These are phyloP conservation scores for Oscheius sp. DNA, from an alignment of 1,140 invertebrate genomes.

Conservation along the genomic window DNA sequence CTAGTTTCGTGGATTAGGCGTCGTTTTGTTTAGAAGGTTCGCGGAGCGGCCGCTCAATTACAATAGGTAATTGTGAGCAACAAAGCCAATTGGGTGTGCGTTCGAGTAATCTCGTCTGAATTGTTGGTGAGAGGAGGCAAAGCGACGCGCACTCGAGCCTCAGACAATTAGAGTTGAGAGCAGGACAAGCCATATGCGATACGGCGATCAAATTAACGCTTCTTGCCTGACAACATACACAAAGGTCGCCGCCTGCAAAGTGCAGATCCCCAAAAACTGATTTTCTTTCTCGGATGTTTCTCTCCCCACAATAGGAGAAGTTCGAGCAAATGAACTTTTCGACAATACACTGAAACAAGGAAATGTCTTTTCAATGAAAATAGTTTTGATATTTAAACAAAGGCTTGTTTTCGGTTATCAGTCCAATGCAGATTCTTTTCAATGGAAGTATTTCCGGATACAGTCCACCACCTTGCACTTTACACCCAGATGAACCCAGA, in stretches of 20 bases:
- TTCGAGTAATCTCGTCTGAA: slow-evolving; percentile 18
- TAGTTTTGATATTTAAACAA: too few relatives aligned
- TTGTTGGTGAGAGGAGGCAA: slow-evolving; percentile 11
- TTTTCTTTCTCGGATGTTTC: too few relatives aligned
- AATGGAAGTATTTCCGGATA: too few relatives aligned
- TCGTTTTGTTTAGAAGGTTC: slow-evolving; percentile 13
- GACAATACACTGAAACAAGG: too few relatives aligned
- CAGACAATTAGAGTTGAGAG: slow-evolving; percentile 13
- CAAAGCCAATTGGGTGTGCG: slow-evolving; percentile 36
- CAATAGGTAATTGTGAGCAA: slow-evolving; percentile 42
- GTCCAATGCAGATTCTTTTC: too few relatives aligned
- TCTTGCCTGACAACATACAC: neutral
- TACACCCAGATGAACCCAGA: too few relatives aligned
- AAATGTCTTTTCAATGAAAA: too few relatives aligned
- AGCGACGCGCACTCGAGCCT: neutral
- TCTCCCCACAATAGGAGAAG: too few relatives aligned
- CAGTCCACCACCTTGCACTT: too few relatives aligned
- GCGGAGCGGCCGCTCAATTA: slow-evolving; percentile 26
- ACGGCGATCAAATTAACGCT: slow-evolving; percentile 10
- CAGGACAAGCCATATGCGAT: slow-evolving; percentile 13
- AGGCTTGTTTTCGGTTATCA: too few relatives aligned
- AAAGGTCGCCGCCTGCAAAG: slow-evolving; percentile 3
- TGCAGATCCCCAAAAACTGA: too few relatives aligned
- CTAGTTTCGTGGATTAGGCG: slow-evolving; percentile 8
- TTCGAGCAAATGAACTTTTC: too few relatives aligned